Conservation (phyloP, 2,797 vertebrate genomes). For the Leptatherina wallacei region DNA sequence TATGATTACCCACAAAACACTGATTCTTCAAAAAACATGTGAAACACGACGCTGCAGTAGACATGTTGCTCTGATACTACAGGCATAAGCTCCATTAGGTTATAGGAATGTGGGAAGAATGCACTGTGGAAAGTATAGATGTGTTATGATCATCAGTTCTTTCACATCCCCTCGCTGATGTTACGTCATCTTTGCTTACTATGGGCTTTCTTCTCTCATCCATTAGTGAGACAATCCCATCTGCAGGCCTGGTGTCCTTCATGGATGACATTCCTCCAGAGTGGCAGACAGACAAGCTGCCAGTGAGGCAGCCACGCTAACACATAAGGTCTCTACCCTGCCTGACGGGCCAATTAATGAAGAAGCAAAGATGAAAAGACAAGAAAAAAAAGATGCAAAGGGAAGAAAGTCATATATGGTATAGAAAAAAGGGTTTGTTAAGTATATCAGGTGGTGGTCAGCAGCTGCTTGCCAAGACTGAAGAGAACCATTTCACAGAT, state of each 20-base stretch:
- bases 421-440: no score
- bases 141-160: background rate
- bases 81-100: background rate
- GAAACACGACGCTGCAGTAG: background rate
- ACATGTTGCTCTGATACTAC: background rate
- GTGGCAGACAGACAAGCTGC: conserved; percentile 20
- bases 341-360: background rate
- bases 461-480: no score
- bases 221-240: conserved; percentile 39
- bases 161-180: background rate
- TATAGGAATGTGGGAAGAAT: background rate
- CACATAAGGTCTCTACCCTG: conserved; percentile 50
- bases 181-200: background rate
- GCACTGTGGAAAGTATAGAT: accelerated
- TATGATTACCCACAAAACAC: conserved; percentile 24
- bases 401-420: no score
- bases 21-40: conserved; percentile 9
- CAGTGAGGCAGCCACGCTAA: conserved; percentile 35
- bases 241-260: conserved; percentile 63
- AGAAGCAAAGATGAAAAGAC: conserved; percentile 1
- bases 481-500: no score
- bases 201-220: background rate
- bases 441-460: background rate
- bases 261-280: conserved; percentile 59
- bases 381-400: background rate